A percentile compares a stretch with the other conserved stretches of the same genome.
phyloP scores from a whole-genome alignment of 2,797 vertebrate species.

The Rhinatrema bivittatum region DNA sequence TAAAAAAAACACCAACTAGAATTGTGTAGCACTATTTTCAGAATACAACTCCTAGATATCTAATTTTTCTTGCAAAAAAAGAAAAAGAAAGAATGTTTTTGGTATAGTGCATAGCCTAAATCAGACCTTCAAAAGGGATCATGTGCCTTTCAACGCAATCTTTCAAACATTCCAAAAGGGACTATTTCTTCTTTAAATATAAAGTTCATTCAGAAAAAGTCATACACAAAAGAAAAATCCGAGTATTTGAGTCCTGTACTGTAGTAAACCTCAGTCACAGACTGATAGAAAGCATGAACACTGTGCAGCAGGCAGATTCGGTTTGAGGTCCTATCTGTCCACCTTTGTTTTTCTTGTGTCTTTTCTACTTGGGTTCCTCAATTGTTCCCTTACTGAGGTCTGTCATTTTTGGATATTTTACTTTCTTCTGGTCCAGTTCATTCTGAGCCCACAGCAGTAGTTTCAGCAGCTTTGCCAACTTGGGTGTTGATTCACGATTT shows the following conservation, averaged over 20 bases:
- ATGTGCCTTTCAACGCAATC: constrained; percentile 35
- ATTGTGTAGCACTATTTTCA: constrained; percentile 31
- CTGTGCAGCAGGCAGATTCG: constrained; percentile 29
- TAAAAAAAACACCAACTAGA: constrained; percentile 34
- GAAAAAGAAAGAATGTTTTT: too few relatives aligned
- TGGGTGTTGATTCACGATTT: constrained; percentile 95
- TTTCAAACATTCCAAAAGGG: constrained; percentile 43
- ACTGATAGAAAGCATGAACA: constrained; percentile 41
- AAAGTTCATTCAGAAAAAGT: constrained; percentile 34
- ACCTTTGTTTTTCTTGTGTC: too few relatives aligned
- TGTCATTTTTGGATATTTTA: constrained; percentile 99
- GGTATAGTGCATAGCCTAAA: constrained; percentile 34
- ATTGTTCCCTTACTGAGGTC: constrained; percentile 97
- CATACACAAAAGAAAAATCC: constrained; percentile 15
- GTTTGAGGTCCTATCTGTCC: constrained; percentile 33
- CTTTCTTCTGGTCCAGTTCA: constrained; percentile 98
- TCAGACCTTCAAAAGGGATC: constrained; percentile 43
- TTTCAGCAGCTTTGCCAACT: constrained; percentile 94
- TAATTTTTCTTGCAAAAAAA: constrained; percentile 28
- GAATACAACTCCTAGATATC: constrained; percentile 21
- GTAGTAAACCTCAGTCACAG: constrained; percentile 51
- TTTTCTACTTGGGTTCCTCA: constrained; percentile 96
- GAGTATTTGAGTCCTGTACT: constrained; percentile 47
- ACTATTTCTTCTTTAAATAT: constrained; percentile 41
- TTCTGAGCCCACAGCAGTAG: constrained; percentile 97